These are phyloP conservation scores for Rhagonycha fulva DNA, from an alignment of 2,888 invertebrate genomes.

Conservation along the genomic window DNA sequence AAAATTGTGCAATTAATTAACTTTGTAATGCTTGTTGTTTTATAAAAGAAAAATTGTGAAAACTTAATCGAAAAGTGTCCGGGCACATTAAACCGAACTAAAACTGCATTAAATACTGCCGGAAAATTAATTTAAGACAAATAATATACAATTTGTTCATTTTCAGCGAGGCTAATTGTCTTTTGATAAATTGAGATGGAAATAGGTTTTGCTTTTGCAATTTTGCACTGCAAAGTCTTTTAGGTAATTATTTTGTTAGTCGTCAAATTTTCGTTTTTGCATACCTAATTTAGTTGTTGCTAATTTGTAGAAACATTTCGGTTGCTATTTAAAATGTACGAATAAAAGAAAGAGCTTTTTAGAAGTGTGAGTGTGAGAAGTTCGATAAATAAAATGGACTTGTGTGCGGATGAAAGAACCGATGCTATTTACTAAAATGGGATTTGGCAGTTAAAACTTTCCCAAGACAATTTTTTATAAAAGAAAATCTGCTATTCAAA, in stretches of 20 bases:
- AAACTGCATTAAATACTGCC: slow-evolving; percentile 1
- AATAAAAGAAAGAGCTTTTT: neutral
- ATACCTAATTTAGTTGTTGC: neutral
- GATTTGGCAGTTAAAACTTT: neutral
- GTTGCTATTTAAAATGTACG: neutral
- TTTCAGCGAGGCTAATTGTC: slow-evolving; percentile 9
- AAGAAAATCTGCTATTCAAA: neutral
- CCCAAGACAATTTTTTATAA: neutral
- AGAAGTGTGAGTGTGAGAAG: neutral
- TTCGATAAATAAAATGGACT: neutral
- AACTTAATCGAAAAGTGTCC: neutral
- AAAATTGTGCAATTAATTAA: neutral
- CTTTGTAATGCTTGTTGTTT: neutral
- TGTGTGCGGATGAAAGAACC: neutral
- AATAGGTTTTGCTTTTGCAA: slow-evolving; percentile 3
- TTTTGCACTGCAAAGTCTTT: neutral
- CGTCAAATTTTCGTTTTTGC: neutral
- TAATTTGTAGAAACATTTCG: neutral
- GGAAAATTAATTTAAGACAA: slow-evolving; percentile 16
- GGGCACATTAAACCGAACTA: neutral
- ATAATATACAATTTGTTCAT: slow-evolving; percentile 7
- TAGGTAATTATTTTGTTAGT: slow-evolving; percentile 5
- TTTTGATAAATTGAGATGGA: slow-evolving; percentile 16
- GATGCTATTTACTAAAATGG: neutral
- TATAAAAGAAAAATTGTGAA: neutral